Evolutionary conservation across 53 echinoderm and acorn worm species (phyloP), one percentile per base, ranked within the genome.

Genomic region (Temnopleurus reevesii): DNA sequence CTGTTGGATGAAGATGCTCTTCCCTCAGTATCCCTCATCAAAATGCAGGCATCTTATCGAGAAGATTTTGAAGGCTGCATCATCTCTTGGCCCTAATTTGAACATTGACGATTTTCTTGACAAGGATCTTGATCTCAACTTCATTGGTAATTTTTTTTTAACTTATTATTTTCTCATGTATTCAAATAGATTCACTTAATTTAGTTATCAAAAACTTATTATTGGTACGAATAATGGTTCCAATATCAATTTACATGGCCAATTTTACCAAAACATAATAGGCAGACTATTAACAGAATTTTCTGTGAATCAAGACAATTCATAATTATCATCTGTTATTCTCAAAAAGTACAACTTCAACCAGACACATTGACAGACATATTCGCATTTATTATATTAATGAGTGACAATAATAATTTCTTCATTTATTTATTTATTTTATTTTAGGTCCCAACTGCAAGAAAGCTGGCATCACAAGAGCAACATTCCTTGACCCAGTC

Each of bases 371-470:
- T 10, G 15, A 51, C 15, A 51, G 8, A 85, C 43, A 51, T 15
- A 51, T 87, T 2, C 38, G 1, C 26, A 51, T 89, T 64, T 23
- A 38, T 24, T 3, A 36, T 59, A 46, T 89, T 43, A 31, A 10
- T 53, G 47, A n/a, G n/a, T n/a, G n/a, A n/a, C n/a, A n/a, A n/a
- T n/a, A n/a, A n/a, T n/a, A n/a, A n/a, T n/a, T n/a, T n/a, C n/a
- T n/a, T n/a, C n/a, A n/a, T n/a, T n/a, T n/a, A n/a, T n/a, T n/a
- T n/a, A n/a, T n/a, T n/a, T n/a, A n/a, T 55, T 23, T 45, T 86
- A 0, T 29, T 76, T n/a, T 33, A 91, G 91, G 91, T 29, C 91
- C 77, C 55, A 91, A 33, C 53, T 91, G 91, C 76, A 29, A 76
- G 55, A 76, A 71, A 76, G 85, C 91, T 25, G 35, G 28, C 53